phyloP scores from a whole-genome alignment of 2,113 vertebrate genomes.

The Pterocles burchelli region DNA sequence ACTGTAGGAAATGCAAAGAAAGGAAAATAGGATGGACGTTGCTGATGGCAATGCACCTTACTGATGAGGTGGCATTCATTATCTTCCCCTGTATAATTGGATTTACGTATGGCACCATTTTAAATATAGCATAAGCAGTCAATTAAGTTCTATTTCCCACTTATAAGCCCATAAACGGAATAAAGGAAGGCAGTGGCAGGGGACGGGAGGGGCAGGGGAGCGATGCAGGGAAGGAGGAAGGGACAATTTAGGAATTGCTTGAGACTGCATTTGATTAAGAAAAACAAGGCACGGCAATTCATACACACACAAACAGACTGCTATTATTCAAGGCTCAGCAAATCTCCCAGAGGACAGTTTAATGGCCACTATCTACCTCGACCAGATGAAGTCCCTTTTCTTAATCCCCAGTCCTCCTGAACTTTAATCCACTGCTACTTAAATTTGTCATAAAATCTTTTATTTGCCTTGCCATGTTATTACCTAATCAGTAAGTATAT shows the following conservation, averaged over 20 bases:
- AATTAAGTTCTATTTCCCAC: conserved; percentile 10
- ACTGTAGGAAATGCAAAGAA: not conserved
- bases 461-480: conserved; percentile 1
- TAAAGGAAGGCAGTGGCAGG: not conserved
- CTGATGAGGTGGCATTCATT: not conserved
- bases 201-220: not conserved
- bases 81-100: not conserved
- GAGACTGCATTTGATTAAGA: not conserved
- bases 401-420: not conserved
- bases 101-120: conserved; percentile 7
- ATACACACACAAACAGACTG: not conserved
- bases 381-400: conserved; percentile 33
- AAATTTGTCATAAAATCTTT: conserved; percentile 28
- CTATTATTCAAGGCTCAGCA: not conserved
- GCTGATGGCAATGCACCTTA: not conserved
- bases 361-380: not conserved
- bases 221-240: not conserved
- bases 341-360: conserved; percentile 14
- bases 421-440: conserved; percentile 22
- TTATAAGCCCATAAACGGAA: not conserved
- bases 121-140: not conserved
- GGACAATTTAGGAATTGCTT: not conserved
- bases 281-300: not conserved
- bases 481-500: conserved; percentile 29
- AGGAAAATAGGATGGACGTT: not conserved